Percentiles rank a stretch among this genome's conserved stretches.
Conservation (phyloP, 2,888 invertebrate species). For the Ptychoptera albimana region DNA sequence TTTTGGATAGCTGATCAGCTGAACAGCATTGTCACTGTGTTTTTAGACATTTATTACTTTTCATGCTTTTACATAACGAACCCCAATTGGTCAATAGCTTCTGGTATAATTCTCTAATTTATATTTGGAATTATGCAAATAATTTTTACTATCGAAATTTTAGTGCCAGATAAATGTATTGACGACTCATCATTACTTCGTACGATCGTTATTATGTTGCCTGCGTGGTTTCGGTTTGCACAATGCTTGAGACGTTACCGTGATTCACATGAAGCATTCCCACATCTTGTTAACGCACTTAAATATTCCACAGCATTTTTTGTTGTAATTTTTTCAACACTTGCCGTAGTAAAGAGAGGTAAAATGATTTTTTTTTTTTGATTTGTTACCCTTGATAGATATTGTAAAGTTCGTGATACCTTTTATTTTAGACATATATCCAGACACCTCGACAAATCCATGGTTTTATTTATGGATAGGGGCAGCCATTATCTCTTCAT, state of each 20-base stretch:
- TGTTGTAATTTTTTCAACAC: constrained; percentile 53
- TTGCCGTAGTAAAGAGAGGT: not conserved
- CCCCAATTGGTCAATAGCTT: constrained; percentile 36
- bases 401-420: not conserved
- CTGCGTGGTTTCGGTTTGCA: constrained; percentile 73
- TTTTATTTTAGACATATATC: constrained; percentile 17
- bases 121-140: not conserved
- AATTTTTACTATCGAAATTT: not conserved
- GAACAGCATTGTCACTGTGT: constrained; percentile 57
- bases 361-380: not conserved
- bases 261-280: constrained; percentile 61
- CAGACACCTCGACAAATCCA: constrained; percentile 38
- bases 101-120: constrained; percentile 16
- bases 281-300: constrained; percentile 72
- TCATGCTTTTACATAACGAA: constrained; percentile 57
- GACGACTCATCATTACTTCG: constrained; percentile 33
- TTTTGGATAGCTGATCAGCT: constrained; percentile 78
- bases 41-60: constrained; percentile 65
- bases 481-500: constrained; percentile 49
- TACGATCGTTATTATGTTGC: constrained; percentile 58
- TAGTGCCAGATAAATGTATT: constrained; percentile 33
- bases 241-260: constrained; percentile 71
- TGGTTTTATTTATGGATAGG: constrained; percentile 56
- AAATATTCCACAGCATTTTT: constrained; percentile 85
- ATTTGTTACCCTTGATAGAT: not conserved